These are phyloP conservation scores for Drosophila kurseongensis DNA, from an alignment of 1,140 invertebrate species.

Conservation along the genomic window DNA sequence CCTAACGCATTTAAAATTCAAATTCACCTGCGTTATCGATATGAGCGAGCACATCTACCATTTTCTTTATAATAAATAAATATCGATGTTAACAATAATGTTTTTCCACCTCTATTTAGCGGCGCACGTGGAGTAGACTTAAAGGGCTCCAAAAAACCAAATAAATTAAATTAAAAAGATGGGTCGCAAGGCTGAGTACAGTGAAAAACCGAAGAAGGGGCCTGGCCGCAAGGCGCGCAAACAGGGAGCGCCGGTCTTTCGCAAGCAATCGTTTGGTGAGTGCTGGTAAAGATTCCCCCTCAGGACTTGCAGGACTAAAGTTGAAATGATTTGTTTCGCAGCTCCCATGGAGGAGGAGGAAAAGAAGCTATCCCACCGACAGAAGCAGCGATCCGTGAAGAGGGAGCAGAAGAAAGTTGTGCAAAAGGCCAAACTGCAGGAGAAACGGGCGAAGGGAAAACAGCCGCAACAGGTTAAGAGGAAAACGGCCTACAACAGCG, in stretches of 20 bases:
- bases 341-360: conserved; percentile 79
- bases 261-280: conserved; percentile 85
- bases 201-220: conserved; percentile 90
- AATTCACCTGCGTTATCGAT: neutral
- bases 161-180: conserved; percentile 85
- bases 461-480: conserved; percentile 44
- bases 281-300: neutral
- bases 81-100: too few species aligned
- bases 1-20: conserved; percentile 2
- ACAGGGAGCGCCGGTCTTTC: conserved; percentile 91
- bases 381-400: conserved; percentile 88
- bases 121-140: conserved; percentile 37
- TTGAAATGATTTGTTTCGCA: conserved; percentile 26
- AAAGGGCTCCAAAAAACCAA: conserved; percentile 10
- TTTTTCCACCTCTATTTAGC: conserved; percentile 17
- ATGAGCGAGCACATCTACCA: too few species aligned
- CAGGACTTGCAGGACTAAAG: neutral
- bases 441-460: conserved; percentile 55
- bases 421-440: conserved; percentile 85
- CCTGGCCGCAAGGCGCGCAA: conserved; percentile 94
- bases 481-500: conserved; percentile 71
- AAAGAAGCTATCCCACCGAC: conserved; percentile 88
- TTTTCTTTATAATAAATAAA: too few species aligned
- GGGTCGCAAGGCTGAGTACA: conserved; percentile 95
- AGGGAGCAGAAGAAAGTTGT: conserved; percentile 86